Evolutionary conservation across 2,888 invertebrate genomes (phyloP).

Genomic region (Aleiodes leptofemur): DNA sequence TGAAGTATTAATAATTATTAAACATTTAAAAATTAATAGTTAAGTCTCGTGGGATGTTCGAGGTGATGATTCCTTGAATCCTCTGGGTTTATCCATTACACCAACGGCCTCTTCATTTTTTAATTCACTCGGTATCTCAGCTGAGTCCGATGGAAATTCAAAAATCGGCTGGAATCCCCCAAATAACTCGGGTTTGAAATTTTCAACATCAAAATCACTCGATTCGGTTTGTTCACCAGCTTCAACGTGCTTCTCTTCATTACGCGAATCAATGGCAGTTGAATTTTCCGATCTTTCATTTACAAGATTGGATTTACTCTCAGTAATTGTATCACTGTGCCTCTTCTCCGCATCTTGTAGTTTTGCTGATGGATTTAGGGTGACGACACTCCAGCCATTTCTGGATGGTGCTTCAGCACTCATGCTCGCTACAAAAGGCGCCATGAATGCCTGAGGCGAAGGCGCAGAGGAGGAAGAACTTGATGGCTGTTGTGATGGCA

Average conservation of each 20-base stretch:
- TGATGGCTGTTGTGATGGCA: conserved; percentile 71
- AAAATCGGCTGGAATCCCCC: conserved; percentile 85
- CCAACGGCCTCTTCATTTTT: conserved; percentile 37
- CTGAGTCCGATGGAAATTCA: conserved; percentile 67
- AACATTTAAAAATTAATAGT: conserved; percentile 14
- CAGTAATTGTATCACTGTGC: conserved; percentile 34
- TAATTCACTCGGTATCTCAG: conserved; percentile 49
- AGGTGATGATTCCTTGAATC: conserved; percentile 24
- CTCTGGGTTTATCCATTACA: conserved; percentile 53
- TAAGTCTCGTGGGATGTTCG: background rate
- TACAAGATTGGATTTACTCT: conserved; percentile 22
- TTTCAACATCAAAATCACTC: conserved; percentile 80
- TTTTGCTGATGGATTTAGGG: conserved; percentile 39
- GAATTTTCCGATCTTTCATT: conserved; percentile 13
- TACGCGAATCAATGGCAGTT: background rate
- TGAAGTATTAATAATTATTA: conserved; percentile 7
- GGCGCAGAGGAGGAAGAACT: conserved; percentile 73
- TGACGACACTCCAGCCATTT: conserved; percentile 81
- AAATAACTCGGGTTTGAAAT: conserved; percentile 82
- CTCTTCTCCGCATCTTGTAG: conserved; percentile 52
- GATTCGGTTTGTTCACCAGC: conserved; percentile 15
- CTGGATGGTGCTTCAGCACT: conserved; percentile 78
- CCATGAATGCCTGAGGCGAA: conserved; percentile 80
- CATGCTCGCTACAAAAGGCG: conserved; percentile 82
- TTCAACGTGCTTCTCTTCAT: conserved; percentile 14